These are phyloP conservation scores for Notothenia rossii DNA, from an alignment of 2,113 vertebrate species.

Conservation along the genomic window DNA sequence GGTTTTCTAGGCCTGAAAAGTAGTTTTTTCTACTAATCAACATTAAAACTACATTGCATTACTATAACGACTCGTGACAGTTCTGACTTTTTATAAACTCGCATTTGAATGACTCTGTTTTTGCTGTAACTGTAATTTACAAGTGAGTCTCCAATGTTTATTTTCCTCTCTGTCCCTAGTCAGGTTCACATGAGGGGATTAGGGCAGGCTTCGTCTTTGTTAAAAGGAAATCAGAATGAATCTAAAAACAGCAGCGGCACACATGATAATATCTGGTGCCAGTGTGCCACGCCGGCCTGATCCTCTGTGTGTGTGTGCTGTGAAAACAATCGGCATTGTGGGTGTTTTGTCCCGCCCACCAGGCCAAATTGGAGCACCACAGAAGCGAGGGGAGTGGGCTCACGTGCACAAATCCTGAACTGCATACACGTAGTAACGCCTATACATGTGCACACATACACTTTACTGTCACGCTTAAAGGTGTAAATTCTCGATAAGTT, in stretches of 20 bases:
- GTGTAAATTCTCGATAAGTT: constrained; percentile 40
- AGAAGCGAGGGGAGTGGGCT: neutral
- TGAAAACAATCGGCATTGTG: constrained; percentile 60
- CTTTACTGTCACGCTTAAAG: neutral
- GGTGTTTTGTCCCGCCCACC: constrained; percentile 30
- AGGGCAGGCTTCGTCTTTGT: constrained; percentile 54
- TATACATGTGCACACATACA: constrained; percentile 24
- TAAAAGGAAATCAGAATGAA: constrained; percentile 65
- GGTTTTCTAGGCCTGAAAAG: neutral
- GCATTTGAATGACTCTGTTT: constrained; percentile 40
- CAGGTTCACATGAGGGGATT: constrained; percentile 65
- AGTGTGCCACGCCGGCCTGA: constrained; percentile 61
- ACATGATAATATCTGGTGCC: constrained; percentile 76
- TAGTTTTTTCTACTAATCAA: neutral
- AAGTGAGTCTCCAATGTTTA: constrained; percentile 49
- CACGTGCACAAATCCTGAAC: constrained; percentile 21
- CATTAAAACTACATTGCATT: too few relatives aligned
- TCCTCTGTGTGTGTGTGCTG: constrained; percentile 46
- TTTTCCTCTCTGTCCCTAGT: constrained; percentile 47
- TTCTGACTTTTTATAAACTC: neutral
- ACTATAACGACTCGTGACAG: neutral
- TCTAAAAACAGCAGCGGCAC: constrained; percentile 46
- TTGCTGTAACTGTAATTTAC: constrained; percentile 40
- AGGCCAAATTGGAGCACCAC: constrained; percentile 21
- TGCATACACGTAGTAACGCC: neutral